These are phyloP conservation scores for Scaptomyza graminum DNA, from an alignment of 1,140 invertebrate species.

Conservation along the genomic window DNA sequence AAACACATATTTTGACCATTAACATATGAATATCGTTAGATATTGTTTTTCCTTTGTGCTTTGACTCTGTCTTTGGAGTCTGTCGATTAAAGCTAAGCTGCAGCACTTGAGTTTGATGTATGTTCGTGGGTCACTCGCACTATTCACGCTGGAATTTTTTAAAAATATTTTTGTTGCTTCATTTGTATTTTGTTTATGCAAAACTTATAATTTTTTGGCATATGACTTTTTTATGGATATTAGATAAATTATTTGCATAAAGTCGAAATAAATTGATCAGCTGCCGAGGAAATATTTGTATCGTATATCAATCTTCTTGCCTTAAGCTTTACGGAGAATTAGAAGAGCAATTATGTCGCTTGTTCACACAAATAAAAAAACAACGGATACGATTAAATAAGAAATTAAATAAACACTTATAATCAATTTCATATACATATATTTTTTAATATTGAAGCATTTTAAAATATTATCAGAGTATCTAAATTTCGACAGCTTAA, in stretches of 20 bases:
- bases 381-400: no score
- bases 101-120: conserved; percentile 47
- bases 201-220: conserved; percentile 17
- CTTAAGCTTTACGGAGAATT: not conserved
- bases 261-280: conserved; percentile 10
- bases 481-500: no score
- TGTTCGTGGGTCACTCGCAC: conserved; percentile 68
- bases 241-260: conserved; percentile 25
- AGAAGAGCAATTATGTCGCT: no score
- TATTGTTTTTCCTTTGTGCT: conserved; percentile 38
- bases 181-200: conserved; percentile 14
- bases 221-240: conserved; percentile 34
- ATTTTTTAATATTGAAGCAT: no score
- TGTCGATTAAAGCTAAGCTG: conserved; percentile 6
- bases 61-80: conserved; percentile 1
- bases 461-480: no score
- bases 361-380: no score
- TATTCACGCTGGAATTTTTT: conserved; percentile 30
- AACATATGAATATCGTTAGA: conserved; percentile 57
- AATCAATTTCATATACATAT: no score
- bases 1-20: conserved; percentile 42
- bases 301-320: conserved; percentile 9
- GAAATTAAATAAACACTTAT: no score
- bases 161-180: not conserved
- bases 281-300: conserved; percentile 24